phyloP scores from a whole-genome alignment of 2,888 invertebrate species.

The Drosophila kanekoi region DNA sequence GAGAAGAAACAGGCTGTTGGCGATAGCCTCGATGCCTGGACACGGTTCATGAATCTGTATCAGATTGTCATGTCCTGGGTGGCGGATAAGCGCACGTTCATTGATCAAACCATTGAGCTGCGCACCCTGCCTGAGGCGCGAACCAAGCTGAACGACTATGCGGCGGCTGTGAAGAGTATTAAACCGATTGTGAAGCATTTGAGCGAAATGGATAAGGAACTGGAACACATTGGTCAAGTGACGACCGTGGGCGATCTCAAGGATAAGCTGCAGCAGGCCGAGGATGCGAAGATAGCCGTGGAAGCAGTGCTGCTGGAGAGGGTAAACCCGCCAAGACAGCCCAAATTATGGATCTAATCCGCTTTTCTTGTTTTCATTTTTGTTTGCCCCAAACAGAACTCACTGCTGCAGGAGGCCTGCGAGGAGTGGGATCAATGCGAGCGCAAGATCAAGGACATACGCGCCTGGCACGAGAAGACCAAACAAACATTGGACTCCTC shows the following conservation, averaged over 20 bases:
- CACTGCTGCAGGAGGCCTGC: slow-evolving; percentile 94
- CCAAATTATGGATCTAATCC: not conserved
- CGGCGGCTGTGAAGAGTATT: slow-evolving; percentile 94
- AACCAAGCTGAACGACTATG: slow-evolving; percentile 94
- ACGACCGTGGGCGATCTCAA: slow-evolving; percentile 94
- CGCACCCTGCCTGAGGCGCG: slow-evolving; percentile 92
- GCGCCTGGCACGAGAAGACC: slow-evolving; percentile 95
- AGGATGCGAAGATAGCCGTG: slow-evolving; percentile 93
- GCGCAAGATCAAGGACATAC: slow-evolving; percentile 95
- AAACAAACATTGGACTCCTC: slow-evolving; percentile 91
- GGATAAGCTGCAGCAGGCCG: slow-evolving; percentile 93
- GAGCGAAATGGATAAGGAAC: slow-evolving; percentile 96
- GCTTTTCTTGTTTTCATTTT: not conserved
- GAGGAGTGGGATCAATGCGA: slow-evolving; percentile 99
- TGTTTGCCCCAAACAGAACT: slow-evolving; percentile 87
- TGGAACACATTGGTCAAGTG: slow-evolving; percentile 93
- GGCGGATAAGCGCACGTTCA: slow-evolving; percentile 92
- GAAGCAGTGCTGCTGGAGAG: slow-evolving; percentile 94
- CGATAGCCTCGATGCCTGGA: slow-evolving; percentile 95
- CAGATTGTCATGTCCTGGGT: slow-evolving; percentile 94
- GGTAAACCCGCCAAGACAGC: slow-evolving; percentile 86
- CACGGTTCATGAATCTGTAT: slow-evolving; percentile 93
- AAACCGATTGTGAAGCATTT: slow-evolving; percentile 94
- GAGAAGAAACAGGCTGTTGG: slow-evolving; percentile 93
- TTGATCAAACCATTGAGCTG: slow-evolving; percentile 91